Evolutionary conservation across 1,140 invertebrate genomes (phyloP), one percentile per base, ranked within the genome.

Genomic region (Phenacoccus solenopsis): DNA sequence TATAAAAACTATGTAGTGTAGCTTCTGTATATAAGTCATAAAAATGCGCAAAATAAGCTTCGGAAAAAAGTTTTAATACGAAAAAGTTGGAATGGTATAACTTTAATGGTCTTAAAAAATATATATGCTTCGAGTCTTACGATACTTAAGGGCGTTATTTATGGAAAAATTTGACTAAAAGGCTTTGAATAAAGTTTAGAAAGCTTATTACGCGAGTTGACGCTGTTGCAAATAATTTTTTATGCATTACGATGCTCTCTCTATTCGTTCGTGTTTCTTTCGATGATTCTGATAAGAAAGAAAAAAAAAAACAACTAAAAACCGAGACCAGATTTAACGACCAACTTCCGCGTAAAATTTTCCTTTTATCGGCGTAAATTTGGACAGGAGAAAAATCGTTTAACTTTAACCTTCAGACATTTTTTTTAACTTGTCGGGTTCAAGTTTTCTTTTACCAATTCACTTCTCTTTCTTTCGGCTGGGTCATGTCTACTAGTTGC

Each of bases 81-180:
- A 38, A 61, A 61, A 16, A 61, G 12, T 61, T 61, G 12, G 57
- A 61, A 61, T 16, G 21, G 21, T 61, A 61, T 61, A 61, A 61
- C 57, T 61, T 61, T 61, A 61, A 61, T 16, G 21, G 21, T 16
- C 21, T 61, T 61, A 61, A 12, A 16, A 12, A 12, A 21, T 9
- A 61, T 9, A n/a, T 12, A 61, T 61, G 7, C 21, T n/a, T 12
- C 13, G 57, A 61, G 21, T 12, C 9, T 9, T 61, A 21, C 22
- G 57, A 22, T n/a, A 21, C 22, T n/a, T 61, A 61, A 22, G 22
- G 21, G 21, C 7, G 57, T 61, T 13, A 61, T 61, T 22, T 61
- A 61, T 61, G 57, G 21, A n/a, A 61, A 61, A 61, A 61, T n/a
- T 13, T n/a, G 57, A 61, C 57, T 13, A 21, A 21, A 61, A 61